phyloP scores from a whole-genome alignment of 2,113 vertebrate genomes.

The Pomatorhinus ruficollis region DNA sequence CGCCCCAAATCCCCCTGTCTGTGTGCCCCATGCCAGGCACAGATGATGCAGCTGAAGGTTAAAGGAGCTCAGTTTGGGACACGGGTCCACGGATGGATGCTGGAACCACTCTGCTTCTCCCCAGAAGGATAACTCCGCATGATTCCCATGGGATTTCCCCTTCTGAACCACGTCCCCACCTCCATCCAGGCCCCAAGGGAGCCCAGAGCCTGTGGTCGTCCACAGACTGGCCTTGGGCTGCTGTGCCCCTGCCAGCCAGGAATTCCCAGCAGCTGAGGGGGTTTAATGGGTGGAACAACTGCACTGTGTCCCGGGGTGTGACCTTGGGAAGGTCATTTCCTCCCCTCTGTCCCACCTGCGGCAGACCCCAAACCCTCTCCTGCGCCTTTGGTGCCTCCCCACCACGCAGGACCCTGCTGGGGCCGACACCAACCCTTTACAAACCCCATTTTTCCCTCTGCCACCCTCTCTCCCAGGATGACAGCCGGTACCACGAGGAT shows the following conservation, averaged over 20 bases:
- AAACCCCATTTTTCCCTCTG: background rate
- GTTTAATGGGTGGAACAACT: fast-evolving
- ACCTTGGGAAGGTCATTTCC: background rate
- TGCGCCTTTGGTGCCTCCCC: background rate
- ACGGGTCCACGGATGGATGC: fast-evolving
- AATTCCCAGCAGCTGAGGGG: background rate
- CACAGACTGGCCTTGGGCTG: fast-evolving
- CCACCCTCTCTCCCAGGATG: slow-evolving; percentile 78
- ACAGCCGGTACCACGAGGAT: slow-evolving; percentile 96
- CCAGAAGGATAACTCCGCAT: background rate
- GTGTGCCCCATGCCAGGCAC: fast-evolving
- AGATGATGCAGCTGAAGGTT: background rate
- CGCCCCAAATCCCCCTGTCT: background rate
- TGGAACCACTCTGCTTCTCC: background rate
- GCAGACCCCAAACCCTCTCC: background rate
- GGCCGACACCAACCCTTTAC: fast-evolving
- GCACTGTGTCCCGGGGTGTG: fast-evolving
- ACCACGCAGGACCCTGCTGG: background rate
- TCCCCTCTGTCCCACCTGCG: background rate
- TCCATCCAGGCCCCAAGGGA: background rate
- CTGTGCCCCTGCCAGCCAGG: background rate
- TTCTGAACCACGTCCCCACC: fast-evolving
- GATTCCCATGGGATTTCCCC: fast-evolving
- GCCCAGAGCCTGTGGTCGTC: fast-evolving
- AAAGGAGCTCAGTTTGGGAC: background rate